These are phyloP conservation scores for Epinotia brunnichana DNA, from an alignment of 2,888 invertebrate genomes.

Conservation along the genomic window DNA sequence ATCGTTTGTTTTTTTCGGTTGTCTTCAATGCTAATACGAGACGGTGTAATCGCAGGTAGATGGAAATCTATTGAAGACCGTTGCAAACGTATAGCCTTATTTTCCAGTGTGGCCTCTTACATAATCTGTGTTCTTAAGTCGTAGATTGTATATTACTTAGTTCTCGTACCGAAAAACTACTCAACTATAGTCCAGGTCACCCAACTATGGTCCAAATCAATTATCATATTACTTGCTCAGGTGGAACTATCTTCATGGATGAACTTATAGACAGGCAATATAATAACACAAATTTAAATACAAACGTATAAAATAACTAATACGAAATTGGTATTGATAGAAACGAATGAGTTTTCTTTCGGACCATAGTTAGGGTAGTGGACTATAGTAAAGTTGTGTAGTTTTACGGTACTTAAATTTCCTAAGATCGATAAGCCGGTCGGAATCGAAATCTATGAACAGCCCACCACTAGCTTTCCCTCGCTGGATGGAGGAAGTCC, in stretches of 20 bases:
- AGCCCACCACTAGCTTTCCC: constrained; percentile 47
- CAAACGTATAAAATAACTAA: no score
- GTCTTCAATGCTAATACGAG: constrained; percentile 47
- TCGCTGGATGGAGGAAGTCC: constrained; percentile 59
- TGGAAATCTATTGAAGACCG: constrained; percentile 21
- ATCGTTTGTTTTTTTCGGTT: constrained; percentile 63
- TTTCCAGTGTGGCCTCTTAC: background rate
- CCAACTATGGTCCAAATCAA: no score
- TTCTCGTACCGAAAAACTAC: no score
- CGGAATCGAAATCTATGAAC: constrained; percentile 9
- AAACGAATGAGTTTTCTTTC: no score
- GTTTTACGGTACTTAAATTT: constrained; percentile 12
- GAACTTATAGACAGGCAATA: no score
- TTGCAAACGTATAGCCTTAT: constrained; percentile 18
- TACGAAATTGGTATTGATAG: no score
- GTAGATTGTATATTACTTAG: background rate
- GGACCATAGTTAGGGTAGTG: no score
- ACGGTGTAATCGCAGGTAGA: constrained; percentile 41
- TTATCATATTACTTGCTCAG: no score
- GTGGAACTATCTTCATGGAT: no score
- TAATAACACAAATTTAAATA: no score
- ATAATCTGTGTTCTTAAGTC: background rate
- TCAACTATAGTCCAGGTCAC: no score
- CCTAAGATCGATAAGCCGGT: constrained; percentile 12
- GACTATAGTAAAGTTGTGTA: no score